A percentile compares a stretch with the other conserved stretches of the same genome.
phyloP scores from a whole-genome alignment of 2,888 invertebrate species.

The Sesia bembeciformis region DNA sequence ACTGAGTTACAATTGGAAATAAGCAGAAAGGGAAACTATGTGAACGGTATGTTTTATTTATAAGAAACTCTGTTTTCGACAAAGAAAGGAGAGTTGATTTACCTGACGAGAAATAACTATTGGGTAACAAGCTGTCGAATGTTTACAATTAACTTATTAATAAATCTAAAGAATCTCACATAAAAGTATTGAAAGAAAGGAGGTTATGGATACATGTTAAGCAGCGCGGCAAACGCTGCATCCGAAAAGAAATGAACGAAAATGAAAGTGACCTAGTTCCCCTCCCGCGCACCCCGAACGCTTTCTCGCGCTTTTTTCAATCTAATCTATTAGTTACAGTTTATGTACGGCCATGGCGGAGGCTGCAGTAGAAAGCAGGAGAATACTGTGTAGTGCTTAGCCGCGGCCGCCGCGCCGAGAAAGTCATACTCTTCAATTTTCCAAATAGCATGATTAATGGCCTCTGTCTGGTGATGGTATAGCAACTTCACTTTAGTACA shows the following conservation, averaged over 20 bases:
- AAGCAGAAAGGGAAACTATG: too few species aligned
- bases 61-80: too few species aligned
- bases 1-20: too few species aligned
- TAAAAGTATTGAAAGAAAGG: conserved; percentile 33
- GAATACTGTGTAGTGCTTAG: background rate
- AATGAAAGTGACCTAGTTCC: conserved; percentile 70
- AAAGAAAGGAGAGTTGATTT: too few species aligned
- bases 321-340: conserved; percentile 57
- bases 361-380: conserved; percentile 1
- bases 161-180: background rate
- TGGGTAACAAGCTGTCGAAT: too few species aligned
- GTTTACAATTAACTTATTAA: too few species aligned
- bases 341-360: conserved; percentile 10
- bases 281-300: conserved; percentile 33
- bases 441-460: conserved; percentile 28
- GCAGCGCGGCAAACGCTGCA: conserved; percentile 58
- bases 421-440: conserved; percentile 26
- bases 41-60: too few species aligned
- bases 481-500: conserved; percentile 17
- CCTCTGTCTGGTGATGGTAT: conserved; percentile 15
- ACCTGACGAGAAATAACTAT: too few species aligned
- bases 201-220: conserved; percentile 57
- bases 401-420: conserved; percentile 16
- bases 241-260: conserved; percentile 72
- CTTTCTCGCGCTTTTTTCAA: conserved; percentile 62